A percentile compares a stretch with the other conserved stretches of the same genome.
Conservation (phyloP, 2,113 vertebrate genomes). For the Paratilapia polleni region DNA sequence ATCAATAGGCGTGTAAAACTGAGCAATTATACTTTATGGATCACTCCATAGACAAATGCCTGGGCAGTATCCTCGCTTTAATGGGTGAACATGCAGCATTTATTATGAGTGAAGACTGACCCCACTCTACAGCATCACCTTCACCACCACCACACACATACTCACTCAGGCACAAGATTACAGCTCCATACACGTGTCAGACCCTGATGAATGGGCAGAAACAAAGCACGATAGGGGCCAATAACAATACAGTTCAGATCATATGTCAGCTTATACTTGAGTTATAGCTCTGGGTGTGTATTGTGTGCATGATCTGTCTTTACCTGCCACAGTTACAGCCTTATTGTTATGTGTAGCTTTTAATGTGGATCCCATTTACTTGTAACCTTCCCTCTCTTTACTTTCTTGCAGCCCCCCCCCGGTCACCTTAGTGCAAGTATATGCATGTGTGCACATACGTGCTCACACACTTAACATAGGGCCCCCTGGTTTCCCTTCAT, state of each 20-base stretch:
- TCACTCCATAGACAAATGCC: conserved; percentile 32
- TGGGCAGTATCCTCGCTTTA: conserved; percentile 20
- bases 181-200: neutral
- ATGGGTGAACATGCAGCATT: conserved; percentile 47
- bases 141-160: neutral
- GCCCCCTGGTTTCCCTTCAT: conserved; percentile 87
- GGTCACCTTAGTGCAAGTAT: neutral
- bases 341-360: conserved; percentile 81
- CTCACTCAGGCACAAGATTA: neutral
- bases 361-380: conserved; percentile 68
- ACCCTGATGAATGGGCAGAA: conserved; percentile 44
- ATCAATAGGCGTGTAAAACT: conserved; percentile 21
- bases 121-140: conserved; percentile 24
- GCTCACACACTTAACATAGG: conserved; percentile 82
- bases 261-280: conserved; percentile 15
- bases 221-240: conserved; percentile 19
- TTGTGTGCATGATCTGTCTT: conserved; percentile 28
- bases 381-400: conserved; percentile 27
- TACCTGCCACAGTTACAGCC: conserved; percentile 82
- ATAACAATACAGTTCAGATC: conserved; percentile 29
- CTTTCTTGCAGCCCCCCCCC: conserved; percentile 1
- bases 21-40: conserved; percentile 36
- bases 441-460: neutral
- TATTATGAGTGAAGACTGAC: conserved; percentile 55
- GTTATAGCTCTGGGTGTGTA: neutral